Evolutionary conservation across 2,888 invertebrate genomes (phyloP).

Genomic region (Ernsta delagoae): DNA sequence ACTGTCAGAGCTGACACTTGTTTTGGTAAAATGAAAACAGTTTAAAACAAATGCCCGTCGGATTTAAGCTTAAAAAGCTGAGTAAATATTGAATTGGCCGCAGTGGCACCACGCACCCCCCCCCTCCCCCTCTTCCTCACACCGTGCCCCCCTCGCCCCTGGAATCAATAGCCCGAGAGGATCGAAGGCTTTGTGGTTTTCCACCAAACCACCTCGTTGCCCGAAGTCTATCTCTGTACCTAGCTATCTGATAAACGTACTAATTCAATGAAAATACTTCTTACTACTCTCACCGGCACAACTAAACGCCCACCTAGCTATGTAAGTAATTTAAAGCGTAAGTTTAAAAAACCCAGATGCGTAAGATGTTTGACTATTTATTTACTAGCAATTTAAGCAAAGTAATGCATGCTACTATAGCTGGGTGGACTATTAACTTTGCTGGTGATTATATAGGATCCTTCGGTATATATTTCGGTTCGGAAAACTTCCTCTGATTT

Average conservation of each 20-base stretch:
- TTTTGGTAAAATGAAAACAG: slow-evolving; percentile 4
- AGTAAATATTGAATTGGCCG: slow-evolving; percentile 26
- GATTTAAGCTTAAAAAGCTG: slow-evolving; percentile 24
- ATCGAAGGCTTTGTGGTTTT: slow-evolving; percentile 18
- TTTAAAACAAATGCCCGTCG: slow-evolving; percentile 15
- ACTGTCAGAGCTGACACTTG: background rate
- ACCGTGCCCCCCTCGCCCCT: slow-evolving; percentile 3
- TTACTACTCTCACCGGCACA: no score
- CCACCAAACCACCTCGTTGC: background rate
- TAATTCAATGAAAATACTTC: no score
- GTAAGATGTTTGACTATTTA: no score
- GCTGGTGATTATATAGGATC: no score
- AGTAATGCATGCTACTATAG: no score
- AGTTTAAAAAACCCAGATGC: no score
- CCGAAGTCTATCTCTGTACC: slow-evolving; percentile 9
- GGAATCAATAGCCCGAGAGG: slow-evolving; percentile 26
- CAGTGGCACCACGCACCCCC: background rate
- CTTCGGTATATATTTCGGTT: no score
- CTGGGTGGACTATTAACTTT: no score
- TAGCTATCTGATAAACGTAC: background rate
- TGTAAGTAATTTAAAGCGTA: no score
- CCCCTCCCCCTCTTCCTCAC: background rate
- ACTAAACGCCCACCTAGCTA: no score
- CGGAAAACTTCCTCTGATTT: background rate
- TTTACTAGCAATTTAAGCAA: no score